Evolutionary conservation across 1,140 invertebrate species (phyloP).

Genomic region (Monomorium pharaonis): DNA sequence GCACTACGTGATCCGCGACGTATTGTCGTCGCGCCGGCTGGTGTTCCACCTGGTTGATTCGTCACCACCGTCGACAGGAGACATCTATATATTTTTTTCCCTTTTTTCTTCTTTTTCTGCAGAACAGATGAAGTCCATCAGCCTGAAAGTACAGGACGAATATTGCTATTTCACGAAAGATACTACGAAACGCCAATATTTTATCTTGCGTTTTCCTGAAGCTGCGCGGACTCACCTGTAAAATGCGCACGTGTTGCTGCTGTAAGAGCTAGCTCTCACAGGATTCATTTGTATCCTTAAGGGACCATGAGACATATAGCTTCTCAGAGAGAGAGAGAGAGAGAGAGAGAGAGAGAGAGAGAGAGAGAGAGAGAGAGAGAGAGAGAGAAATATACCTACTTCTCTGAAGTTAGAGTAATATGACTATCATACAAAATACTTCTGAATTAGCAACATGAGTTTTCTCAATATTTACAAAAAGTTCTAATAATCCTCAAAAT

Average conservation of each 20-base stretch:
- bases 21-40: not conserved
- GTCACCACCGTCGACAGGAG: not conserved
- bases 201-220: constrained; percentile 11
- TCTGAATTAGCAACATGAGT: not conserved
- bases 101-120: not conserved
- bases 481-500: not conserved
- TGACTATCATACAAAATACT: constrained; percentile 5
- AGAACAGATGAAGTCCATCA: constrained; percentile 18
- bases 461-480: not conserved
- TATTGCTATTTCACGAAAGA: constrained; percentile 30
- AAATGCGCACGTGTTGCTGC: not conserved
- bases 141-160: not conserved
- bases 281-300: constrained; percentile 51
- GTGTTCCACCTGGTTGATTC: constrained; percentile 11
- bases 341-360: not conserved
- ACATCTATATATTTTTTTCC: not conserved
- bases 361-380: not conserved
- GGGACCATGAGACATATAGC: not conserved
- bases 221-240: constrained; percentile 12
- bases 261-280: constrained; percentile 29
- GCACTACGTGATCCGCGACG: not conserved
- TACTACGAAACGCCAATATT: constrained; percentile 40
- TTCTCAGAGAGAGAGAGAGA: not conserved
- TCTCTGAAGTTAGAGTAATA: not conserved
- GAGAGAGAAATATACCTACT: not conserved